A percentile compares a stretch with the other conserved stretches of the same genome.
Conservation (phyloP, 2,113 vertebrate species). For the Dendropsophus ebraccatus region DNA sequence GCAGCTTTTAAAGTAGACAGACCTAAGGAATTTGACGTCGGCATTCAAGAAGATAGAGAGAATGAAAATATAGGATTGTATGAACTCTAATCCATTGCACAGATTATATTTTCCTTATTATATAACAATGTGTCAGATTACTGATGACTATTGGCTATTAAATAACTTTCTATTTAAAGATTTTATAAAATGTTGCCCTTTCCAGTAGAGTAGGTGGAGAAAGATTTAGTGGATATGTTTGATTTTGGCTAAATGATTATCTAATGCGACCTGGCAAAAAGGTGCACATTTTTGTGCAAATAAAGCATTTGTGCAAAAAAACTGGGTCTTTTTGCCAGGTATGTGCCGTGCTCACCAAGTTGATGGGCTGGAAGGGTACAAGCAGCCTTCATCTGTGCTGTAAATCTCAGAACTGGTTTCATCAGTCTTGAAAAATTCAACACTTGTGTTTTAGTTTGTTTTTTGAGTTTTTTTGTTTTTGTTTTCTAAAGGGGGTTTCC, state of each 20-base stretch:
- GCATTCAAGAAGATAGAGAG: conserved; percentile 21
- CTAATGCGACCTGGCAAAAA: too few relatives aligned
- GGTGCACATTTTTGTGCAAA: too few relatives aligned
- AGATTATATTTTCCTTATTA: neutral
- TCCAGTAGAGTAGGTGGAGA: neutral
- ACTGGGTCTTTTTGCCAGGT: too few relatives aligned
- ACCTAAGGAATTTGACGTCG: conserved; percentile 40
- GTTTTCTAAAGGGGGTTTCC: too few relatives aligned
- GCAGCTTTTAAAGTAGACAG: neutral
- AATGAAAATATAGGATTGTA: conserved; percentile 27
- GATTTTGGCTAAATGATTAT: neutral
- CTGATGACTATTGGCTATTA: neutral
- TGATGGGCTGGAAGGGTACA: too few relatives aligned
- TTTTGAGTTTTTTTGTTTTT: too few relatives aligned
- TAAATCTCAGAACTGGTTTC: too few relatives aligned
- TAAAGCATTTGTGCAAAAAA: too few relatives aligned
- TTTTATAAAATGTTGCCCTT: neutral
- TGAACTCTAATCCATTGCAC: neutral
- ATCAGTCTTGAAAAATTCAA: too few relatives aligned
- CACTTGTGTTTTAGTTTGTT: too few relatives aligned
- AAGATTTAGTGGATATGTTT: neutral
- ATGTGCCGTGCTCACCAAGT: too few relatives aligned
- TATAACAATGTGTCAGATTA: neutral
- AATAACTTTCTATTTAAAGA: neutral
- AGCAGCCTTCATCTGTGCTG: too few relatives aligned